Base-by-base conservation (phyloP, 2,797 vertebrate species). In the Carapus acus region DNA sequence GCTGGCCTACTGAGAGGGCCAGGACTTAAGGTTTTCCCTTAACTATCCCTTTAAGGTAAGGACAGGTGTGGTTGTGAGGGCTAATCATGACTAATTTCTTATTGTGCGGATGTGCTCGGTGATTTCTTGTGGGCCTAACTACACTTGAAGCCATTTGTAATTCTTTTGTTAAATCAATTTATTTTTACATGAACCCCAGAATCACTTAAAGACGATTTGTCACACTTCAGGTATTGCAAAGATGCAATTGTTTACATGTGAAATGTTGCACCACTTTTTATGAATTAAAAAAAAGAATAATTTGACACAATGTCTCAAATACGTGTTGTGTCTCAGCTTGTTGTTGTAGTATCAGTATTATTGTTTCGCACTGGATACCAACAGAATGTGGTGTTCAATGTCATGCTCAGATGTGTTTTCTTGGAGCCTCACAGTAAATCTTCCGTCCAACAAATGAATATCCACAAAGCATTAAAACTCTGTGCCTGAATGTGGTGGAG, bases 191-290 rank as follows among this genome's bases (percentile, higher is more conserved):
- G 56, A 81, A 71, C 63, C 42, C 7, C 62, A 16, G 29, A 78
- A 31, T 81, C 76, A 77, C 62, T 71, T 59, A 70, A 69, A 66
- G 62, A 31, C 60, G 7, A 45, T 84, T 85, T 82, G 73, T 75
- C 77, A 80, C 31, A 72, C 65, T 87, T 87, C 82, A 87, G 82
- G 81, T 84, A 79, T 80, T 72, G 55, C 52, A 34, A 73, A 67
- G 83, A 80, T 86, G 83, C 81, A 82, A 58, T 67, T 85, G 84
- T 87, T 87, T 86, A 83, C 82, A 83, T 77, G 73, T 80, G 58
- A 80, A 73, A 80, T 83, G 67, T 81, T 86, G 78, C 77, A 80
- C 77, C 13, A 54, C 8, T 82, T 88, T 88, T 77, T 85, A 85
- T 73, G 74, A 77, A 86, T 81, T 85, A 80, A 81, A 80, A n/a